Evolutionary conservation across 2,888 invertebrate species (phyloP).

Genomic region (Netelia inedita): DNA sequence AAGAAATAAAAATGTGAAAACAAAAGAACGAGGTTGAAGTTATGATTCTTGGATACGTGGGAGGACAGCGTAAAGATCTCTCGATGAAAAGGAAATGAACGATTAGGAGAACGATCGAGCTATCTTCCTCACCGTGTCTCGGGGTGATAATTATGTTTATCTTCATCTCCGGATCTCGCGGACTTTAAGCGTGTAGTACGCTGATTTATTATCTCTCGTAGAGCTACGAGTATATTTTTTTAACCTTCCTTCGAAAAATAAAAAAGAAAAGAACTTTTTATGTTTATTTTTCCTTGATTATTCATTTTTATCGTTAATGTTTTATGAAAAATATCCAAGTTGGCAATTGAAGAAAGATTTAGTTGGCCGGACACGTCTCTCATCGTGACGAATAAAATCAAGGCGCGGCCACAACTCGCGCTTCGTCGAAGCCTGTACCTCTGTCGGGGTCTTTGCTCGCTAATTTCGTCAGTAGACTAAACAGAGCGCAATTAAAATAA

Average conservation of each 20-base stretch:
- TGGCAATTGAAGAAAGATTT: background rate
- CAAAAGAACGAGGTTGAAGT: conserved; percentile 49
- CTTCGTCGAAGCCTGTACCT: conserved; percentile 27
- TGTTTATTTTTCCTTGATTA: background rate
- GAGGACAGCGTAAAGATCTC: conserved; percentile 69
- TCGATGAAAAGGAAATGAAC: conserved; percentile 72
- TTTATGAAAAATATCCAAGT: background rate
- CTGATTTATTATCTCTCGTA: conserved; percentile 47
- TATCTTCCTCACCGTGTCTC: conserved; percentile 57
- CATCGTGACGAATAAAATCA: conserved; percentile 46
- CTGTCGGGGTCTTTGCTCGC: conserved; percentile 71
- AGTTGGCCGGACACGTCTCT: conserved; percentile 7
- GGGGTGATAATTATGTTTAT: conserved; percentile 82
- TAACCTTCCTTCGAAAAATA: background rate
- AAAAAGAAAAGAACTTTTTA: background rate
- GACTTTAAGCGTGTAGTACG: conserved; percentile 46
- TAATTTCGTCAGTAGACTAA: conserved; percentile 76
- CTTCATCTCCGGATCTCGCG: conserved; percentile 78
- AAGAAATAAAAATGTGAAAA: conserved; percentile 27
- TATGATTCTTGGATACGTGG: conserved; percentile 65
- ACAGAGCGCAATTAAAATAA: conserved; percentile 76
- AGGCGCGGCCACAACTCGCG: conserved; percentile 34
- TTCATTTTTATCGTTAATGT: background rate
- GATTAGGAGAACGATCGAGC: conserved; percentile 73
- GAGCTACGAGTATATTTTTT: background rate